Evolutionary conservation across 2,113 vertebrate genomes (phyloP).

Genomic region (Onychorhynchus coronatus): DNA sequence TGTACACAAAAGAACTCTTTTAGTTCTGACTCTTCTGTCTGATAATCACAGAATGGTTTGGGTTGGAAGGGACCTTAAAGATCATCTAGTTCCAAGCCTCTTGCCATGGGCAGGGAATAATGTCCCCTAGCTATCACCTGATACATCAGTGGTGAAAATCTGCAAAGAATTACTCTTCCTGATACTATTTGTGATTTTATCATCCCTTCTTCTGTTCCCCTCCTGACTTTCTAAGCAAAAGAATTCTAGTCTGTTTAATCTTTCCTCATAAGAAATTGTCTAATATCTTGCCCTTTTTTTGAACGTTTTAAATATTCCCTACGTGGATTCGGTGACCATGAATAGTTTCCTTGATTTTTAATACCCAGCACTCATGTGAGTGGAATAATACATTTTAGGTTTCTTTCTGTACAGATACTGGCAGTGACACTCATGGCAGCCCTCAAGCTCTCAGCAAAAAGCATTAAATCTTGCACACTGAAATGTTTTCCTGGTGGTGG

Average conservation of each 20-base stretch:
- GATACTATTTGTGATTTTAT: not conserved
- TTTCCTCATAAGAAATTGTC: not conserved
- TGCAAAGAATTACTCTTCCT: not conserved
- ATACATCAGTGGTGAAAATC: not conserved
- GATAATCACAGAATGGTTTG: not conserved
- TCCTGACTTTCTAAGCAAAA: not conserved
- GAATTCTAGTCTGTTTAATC: not conserved
- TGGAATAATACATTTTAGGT: not conserved
- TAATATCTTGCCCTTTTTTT: not conserved
- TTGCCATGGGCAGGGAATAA: not conserved
- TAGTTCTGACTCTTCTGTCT: not conserved
- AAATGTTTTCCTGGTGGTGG: not conserved
- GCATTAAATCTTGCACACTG: not conserved
- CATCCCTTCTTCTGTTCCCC: not conserved
- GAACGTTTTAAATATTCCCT: not conserved
- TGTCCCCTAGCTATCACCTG: not conserved
- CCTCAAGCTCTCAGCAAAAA: not conserved
- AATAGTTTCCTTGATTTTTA: not conserved
- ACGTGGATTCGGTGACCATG: not conserved
- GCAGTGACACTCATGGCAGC: not conserved
- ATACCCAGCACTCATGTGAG: not conserved
- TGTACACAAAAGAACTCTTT: not conserved
- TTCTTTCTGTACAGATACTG: not conserved
- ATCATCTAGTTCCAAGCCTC: not conserved
- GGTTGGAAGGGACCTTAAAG: not conserved